Conservation (phyloP, 2,113 vertebrate genomes). For the Danio rerio region DNA sequence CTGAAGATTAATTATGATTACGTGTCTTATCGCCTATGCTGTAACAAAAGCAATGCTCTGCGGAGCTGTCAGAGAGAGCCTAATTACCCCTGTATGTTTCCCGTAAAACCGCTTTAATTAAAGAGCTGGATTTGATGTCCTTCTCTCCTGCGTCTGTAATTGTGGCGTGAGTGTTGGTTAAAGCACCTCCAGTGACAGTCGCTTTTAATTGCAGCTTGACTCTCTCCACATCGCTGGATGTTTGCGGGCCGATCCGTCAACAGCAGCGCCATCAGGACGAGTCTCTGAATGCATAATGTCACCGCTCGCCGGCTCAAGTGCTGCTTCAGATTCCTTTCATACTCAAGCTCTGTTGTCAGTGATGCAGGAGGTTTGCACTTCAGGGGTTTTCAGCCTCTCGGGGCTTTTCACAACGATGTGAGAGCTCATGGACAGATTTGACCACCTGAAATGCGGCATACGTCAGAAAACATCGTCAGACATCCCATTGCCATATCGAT, state of each 20-base stretch:
- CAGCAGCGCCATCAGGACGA: conserved; percentile 2
- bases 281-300: conserved; percentile 44
- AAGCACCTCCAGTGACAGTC: conserved; percentile 40
- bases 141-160: conserved; percentile 16
- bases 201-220: conserved; percentile 56
- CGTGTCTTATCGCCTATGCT: conserved; percentile 22
- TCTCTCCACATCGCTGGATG: conserved; percentile 30
- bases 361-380: conserved; percentile 41
- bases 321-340: neutral
- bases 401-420: neutral
- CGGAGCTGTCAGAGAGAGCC: conserved; percentile 15
- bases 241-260: conserved; percentile 32
- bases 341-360: neutral
- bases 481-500: no score
- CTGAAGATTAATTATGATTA: conserved; percentile 32
- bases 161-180: conserved; percentile 43
- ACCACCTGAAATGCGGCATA: neutral
- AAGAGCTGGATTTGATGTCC: conserved; percentile 22
- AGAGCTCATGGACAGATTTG: neutral
- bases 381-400: conserved; percentile 20
- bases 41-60: conserved; percentile 31
- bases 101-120: conserved; percentile 46
- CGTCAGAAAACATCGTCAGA: neutral
- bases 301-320: neutral
- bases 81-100: conserved; percentile 50